Base-by-base conservation (phyloP, 1,140 invertebrate species). In the Stegodyphus mimosarum region DNA sequence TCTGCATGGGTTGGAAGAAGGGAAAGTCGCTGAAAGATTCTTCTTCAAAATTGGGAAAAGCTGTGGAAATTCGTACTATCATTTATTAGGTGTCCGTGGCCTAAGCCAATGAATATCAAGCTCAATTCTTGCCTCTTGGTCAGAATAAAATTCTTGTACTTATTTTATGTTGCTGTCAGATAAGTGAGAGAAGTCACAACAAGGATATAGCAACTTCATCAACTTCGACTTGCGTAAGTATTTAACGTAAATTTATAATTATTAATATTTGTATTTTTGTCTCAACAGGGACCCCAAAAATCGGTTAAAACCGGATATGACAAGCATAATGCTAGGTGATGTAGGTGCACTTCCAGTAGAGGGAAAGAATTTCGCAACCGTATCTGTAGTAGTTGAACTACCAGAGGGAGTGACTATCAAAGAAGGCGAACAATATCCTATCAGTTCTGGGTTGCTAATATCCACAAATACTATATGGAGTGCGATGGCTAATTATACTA, bases 401-500 rank as follows among this genome's bases (percentile, higher is more conserved):
- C 77, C 77, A 10, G 77, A 79, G 15, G 76, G 76, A 6, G n/a
- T 48, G 4, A 74, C n/a, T 9, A 71, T 87, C 7, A 81, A 80
- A 10, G 76, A 81, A 5, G 73, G 76, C 15, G 86, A 83, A 18
- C 67, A 66, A 15, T 87, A 81, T 18, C 76, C 86, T n/a, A 75
- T 87, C 15, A 75, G 71, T 66, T 75, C 76, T 15, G 86, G 86
- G 5, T 49, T 87, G n/a, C 49, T 71, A 15, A 76, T 87, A 9
- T 33, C 70, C 11, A 87, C 53, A 4, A 69, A 80, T 13, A 87
- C 78, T 0, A 87, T 87, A 49, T 87, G 86, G 86, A 72, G 75
- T 51, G 72, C 72, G 10, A 78, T 71, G 71, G 86, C 86, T 9
- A 87, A 87, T 18, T 87, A 81, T 33, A 76, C 86, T 0, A 80